These are phyloP conservation scores for Strongylocentrotus purpuratus DNA, from an alignment of 35 echinoderm and acorn worm genomes.

Conservation along the genomic window DNA sequence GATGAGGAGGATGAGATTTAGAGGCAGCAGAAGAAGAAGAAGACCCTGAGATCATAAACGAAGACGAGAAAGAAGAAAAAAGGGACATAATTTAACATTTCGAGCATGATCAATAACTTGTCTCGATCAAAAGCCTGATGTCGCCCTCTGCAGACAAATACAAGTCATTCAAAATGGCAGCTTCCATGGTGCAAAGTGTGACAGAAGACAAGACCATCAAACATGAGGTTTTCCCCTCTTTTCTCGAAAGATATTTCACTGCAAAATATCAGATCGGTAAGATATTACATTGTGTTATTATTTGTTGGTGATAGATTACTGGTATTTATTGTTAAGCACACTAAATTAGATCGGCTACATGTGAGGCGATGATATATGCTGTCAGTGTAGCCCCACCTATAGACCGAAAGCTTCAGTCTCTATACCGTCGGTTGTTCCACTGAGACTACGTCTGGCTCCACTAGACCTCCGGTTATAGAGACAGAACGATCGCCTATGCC, in stretches of 20 bases:
- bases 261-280: conserved; percentile 50
- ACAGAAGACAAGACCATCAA: background rate
- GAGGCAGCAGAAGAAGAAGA: background rate
- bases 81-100: too few relatives aligned
- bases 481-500: too few relatives aligned
- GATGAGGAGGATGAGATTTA: background rate
- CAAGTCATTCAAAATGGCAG: conserved; percentile 27
- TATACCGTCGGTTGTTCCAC: too few relatives aligned
- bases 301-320: background rate
- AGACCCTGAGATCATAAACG: background rate
- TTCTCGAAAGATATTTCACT: conserved; percentile 68
- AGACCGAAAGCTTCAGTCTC: too few relatives aligned
- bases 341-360: background rate
- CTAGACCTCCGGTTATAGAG: too few relatives aligned
- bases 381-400: background rate
- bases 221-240: conserved; percentile 35
- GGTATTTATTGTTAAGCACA: background rate
- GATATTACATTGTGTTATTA: background rate
- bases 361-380: too few relatives aligned
- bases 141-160: background rate
- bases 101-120: too few relatives aligned
- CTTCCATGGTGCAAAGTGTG: conserved; percentile 22
- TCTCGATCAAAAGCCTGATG: background rate
- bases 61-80: background rate
- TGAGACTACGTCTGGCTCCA: too few relatives aligned